Base-by-base conservation (phyloP, 1,140 invertebrate species). In the Calycopis cecrops region DNA sequence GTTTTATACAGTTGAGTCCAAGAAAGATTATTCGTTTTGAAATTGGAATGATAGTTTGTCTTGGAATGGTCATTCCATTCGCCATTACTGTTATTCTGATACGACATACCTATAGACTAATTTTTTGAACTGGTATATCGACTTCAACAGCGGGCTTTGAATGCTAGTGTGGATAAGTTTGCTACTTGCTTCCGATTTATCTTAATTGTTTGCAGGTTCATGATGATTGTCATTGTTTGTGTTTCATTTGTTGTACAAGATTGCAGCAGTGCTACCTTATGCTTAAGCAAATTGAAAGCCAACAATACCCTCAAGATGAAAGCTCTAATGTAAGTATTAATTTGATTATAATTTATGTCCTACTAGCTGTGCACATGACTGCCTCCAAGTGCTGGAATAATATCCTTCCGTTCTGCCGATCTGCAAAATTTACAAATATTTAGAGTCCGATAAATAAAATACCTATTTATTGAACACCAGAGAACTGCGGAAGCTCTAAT, bases 241-340 rank as follows among this genome's bases (percentile, higher is more conserved):
- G 40, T 16, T 16, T 9, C 17, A 44, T 44, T 6, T 44, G 40
- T 44, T 8, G 14, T 44, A 44, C 40, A 44, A 44, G 40, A 44
- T 16, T 44, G 2, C 14, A 44, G 17, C 40, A 44, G 12, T 17
- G 14, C 17, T 9, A 9, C 17, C 4, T 12, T 44, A 16, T 44
- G 9, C 4, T 44, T 17, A 44, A 44, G 16, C 40, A 44, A 14
- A 17, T 44, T 44, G 16, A 1, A 3, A 17, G 17, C 17, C 14
- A 40, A 4, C 6, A 44, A 44, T 44, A 16, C 16, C 4, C 9
- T 1, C 4, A 9, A 9, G 7, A 44, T 14, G 3, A 17, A 16
- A 14, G 7, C n/a, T 14, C 9, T 16, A 6, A 42, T 12, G 40
- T 42, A 42, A 6, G 40, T 42, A 42, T 7, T n/a, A n/a, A n/a